A percentile compares a stretch with the other conserved stretches of the same genome.
These are phyloP conservation scores for Ferrisia virgata DNA, from an alignment of 2,888 invertebrate genomes.

Conservation along the genomic window DNA sequence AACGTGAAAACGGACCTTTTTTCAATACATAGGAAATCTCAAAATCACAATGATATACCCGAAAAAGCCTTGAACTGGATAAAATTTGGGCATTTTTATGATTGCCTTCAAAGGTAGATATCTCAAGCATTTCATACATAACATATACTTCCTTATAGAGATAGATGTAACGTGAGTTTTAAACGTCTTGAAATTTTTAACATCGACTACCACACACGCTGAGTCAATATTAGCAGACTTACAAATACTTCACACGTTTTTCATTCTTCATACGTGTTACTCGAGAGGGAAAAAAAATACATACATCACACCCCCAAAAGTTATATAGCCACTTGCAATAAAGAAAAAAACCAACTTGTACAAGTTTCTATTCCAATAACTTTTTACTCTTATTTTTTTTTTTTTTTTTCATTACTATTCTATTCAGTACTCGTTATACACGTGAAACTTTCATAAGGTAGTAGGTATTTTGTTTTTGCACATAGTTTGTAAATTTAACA, in stretches of 20 bases:
- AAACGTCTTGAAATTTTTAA: not conserved
- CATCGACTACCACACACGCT: not conserved
- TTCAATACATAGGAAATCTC: no score
- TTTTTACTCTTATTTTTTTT: not conserved
- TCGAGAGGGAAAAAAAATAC: not conserved
- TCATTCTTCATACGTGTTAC: not conserved
- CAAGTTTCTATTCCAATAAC: not conserved
- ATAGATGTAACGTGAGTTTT: no score
- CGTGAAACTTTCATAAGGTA: not conserved
- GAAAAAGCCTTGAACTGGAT: not conserved
- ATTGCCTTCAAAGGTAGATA: not conserved
- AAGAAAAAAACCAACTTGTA: not conserved
- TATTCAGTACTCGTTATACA: conserved; percentile 13
- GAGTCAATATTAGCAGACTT: not conserved
- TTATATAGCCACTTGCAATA: not conserved
- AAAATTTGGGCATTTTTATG: not conserved
- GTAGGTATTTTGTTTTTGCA: not conserved
- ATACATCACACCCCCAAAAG: not conserved
- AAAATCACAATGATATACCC: no score
- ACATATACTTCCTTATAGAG: no score
- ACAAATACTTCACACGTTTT: not conserved
- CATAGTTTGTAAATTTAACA: conserved; percentile 1
- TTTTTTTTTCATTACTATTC: not conserved
- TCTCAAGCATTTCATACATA: no score
- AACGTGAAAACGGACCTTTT: no score